These are phyloP conservation scores for Pachyuromys duprasi DNA, from an alignment of 2,797 vertebrate species.

Conservation along the genomic window DNA sequence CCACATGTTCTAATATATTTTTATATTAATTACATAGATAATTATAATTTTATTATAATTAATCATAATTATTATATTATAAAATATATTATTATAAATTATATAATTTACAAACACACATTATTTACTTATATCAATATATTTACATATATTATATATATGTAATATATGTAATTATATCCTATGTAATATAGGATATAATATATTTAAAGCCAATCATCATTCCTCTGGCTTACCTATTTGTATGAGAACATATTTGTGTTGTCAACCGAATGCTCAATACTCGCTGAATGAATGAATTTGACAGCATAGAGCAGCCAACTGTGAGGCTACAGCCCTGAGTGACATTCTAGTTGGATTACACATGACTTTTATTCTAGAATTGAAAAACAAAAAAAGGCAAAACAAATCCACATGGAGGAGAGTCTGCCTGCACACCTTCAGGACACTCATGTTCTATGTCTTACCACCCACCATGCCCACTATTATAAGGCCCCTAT, in stretches of 20 bases:
- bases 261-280: background rate
- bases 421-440: background rate
- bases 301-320: background rate
- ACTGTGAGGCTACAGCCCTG: rapidly evolving
- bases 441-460: background rate
- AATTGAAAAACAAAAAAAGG: background rate
- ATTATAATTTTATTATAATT: too few relatives aligned
- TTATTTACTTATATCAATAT: too few relatives aligned
- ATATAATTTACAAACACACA: too few relatives aligned
- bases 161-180: too few relatives aligned
- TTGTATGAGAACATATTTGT: background rate
- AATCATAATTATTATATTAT: too few relatives aligned
- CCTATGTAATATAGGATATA: too few relatives aligned
- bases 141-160: too few relatives aligned
- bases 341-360: background rate
- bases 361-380: background rate
- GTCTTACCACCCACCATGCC: background rate
- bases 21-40: too few relatives aligned
- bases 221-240: background rate
- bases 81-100: too few relatives aligned
- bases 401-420: background rate
- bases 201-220: background rate
- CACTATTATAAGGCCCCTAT: too few relatives aligned
- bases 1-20: background rate
- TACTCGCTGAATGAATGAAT: background rate